Percentiles rank a stretch among this genome's conserved stretches.
Conservation (phyloP, 1,140 invertebrate genomes). For the Drosophila subobscura region DNA sequence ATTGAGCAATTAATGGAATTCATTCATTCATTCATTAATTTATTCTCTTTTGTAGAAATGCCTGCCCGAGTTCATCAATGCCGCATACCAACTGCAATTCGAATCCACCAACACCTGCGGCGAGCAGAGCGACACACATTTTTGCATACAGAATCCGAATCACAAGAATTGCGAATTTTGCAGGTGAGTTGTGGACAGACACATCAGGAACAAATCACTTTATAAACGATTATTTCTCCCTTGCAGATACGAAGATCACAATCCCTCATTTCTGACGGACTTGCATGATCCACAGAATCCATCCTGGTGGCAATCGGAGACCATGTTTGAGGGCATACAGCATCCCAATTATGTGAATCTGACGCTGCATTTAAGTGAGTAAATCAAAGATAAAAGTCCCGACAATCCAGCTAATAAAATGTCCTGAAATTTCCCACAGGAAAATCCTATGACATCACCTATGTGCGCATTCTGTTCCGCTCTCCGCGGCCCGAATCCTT, state of each 20-base stretch:
- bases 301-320: constrained; percentile 99
- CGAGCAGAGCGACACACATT: constrained; percentile 89
- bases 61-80: constrained; percentile 97
- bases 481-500: constrained; percentile 98
- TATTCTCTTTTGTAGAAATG: constrained; percentile 89
- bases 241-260: constrained; percentile 68
- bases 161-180: constrained; percentile 85
- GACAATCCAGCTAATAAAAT: not conserved
- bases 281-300: constrained; percentile 93
- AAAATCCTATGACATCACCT: constrained; percentile 99
- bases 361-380: constrained; percentile 93
- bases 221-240: not conserved
- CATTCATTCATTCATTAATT: not conserved
- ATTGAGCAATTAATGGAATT: constrained; percentile 60
- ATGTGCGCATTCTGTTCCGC: constrained; percentile 95
- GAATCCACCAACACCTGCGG: constrained; percentile 98
- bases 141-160: constrained; percentile 91
- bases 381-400: not conserved
- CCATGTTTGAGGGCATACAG: constrained; percentile 96
- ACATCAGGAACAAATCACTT: not conserved
- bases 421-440: constrained; percentile 85
- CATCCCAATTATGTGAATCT: constrained; percentile 96
- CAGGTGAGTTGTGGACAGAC: constrained; percentile 47
- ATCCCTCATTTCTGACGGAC: constrained; percentile 92
- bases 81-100: constrained; percentile 93